A percentile compares a stretch with the other conserved stretches of the same genome.
Evolutionary conservation across 2,113 vertebrate species (phyloP).

Genomic region (Leptobrachium leishanense): DNA sequence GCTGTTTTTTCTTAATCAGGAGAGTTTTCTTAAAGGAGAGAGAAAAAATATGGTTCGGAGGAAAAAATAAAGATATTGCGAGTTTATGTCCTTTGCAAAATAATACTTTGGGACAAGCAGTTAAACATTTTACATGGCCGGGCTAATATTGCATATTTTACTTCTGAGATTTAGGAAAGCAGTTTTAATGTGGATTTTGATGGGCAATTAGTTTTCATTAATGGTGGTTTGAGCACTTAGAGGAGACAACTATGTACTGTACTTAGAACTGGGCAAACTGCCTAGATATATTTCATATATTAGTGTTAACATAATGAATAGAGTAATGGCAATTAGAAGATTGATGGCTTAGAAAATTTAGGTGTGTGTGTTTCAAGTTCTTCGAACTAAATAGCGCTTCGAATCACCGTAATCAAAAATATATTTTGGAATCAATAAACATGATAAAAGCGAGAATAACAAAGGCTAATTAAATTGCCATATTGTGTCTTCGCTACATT

Average conservation of each 20-base stretch:
- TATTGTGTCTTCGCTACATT: no score
- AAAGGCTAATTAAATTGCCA: no score
- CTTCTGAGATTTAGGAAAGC: conserved; percentile 64
- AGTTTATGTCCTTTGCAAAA: conserved; percentile 54
- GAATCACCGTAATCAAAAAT: background rate
- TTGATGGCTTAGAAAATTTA: conserved; percentile 70
- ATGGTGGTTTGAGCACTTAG: conserved; percentile 69
- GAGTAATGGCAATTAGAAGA: conserved; percentile 69
- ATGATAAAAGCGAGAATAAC: background rate
- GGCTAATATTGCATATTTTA: conserved; percentile 55
- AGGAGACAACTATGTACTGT: conserved; percentile 72
- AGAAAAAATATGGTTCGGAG: background rate
- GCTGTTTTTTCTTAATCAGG: background rate
- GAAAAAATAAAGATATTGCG: conserved; percentile 1
- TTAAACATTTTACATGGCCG: conserved; percentile 59
- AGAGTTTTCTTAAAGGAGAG: background rate
- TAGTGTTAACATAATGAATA: conserved; percentile 71
- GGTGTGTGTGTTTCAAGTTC: conserved; percentile 58
- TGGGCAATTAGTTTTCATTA: conserved; percentile 78
- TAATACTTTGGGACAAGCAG: conserved; percentile 60
- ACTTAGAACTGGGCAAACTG: conserved; percentile 70
- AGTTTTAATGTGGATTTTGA: conserved; percentile 66
- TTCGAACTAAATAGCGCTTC: conserved; percentile 55
- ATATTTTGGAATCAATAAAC: background rate
- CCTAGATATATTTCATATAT: conserved; percentile 69